These are phyloP conservation scores for Morpho deidamia DNA, from an alignment of 2,888 invertebrate genomes.

Conservation along the genomic window DNA sequence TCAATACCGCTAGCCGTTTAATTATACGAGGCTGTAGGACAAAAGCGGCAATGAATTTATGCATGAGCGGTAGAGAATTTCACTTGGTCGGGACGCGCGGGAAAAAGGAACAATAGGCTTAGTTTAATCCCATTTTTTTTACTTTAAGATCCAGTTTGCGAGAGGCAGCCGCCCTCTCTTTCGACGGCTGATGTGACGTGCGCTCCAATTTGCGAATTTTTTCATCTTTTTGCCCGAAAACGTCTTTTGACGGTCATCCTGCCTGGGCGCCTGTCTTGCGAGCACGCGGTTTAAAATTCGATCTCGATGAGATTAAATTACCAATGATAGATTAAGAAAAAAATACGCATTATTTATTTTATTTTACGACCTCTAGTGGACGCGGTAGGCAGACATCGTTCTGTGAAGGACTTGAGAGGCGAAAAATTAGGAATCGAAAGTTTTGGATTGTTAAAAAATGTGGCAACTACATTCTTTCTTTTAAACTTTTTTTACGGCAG, in stretches of 20 bases:
- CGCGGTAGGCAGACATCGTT: no score
- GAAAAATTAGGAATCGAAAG: no score
- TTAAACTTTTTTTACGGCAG: no score
- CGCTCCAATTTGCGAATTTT: slow-evolving; percentile 51
- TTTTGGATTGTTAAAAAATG: no score
- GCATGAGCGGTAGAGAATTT: slow-evolving; percentile 66
- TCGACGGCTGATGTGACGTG: slow-evolving; percentile 41
- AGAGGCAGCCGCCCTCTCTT: slow-evolving; percentile 37
- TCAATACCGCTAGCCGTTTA: slow-evolving; percentile 49
- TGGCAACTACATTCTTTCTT: no score
- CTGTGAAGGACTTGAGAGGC: no score
- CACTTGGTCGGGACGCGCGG: slow-evolving; percentile 42
- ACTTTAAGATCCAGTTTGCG: slow-evolving; percentile 58
- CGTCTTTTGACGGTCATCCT: background rate
- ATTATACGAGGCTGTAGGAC: slow-evolving; percentile 58
- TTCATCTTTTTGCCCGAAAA: slow-evolving; percentile 15
- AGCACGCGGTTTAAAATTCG: no score
- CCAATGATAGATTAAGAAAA: no score
- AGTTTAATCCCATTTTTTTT: slow-evolving; percentile 64
- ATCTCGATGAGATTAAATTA: no score
- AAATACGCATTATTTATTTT: no score
- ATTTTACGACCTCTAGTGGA: no score
- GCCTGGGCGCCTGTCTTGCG: background rate
- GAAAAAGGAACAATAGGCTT: slow-evolving; percentile 73
- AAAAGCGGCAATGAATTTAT: slow-evolving; percentile 72